Percentiles rank a stretch among this genome's conserved stretches.
These are phyloP conservation scores for Sturnus vulgaris DNA, from an alignment of 2,113 vertebrate species.

Conservation along the genomic window DNA sequence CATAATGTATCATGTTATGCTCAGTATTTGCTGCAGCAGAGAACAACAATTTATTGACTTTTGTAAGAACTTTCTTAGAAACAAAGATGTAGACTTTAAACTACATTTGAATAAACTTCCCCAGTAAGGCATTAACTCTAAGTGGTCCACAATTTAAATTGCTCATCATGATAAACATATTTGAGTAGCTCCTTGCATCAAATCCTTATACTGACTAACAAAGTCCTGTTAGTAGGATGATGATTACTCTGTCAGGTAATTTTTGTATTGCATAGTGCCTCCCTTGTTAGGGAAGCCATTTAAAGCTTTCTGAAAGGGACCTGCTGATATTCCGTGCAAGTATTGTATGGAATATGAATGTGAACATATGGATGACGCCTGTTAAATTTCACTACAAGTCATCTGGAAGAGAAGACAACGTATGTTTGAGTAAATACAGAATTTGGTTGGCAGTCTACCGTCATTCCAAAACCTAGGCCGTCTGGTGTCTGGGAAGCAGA, in stretches of 20 bases:
- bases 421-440: constrained; percentile 58
- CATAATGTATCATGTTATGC: not conserved
- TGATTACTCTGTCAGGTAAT: not conserved
- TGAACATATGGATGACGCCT: constrained; percentile 48
- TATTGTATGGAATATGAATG: constrained; percentile 56
- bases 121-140: constrained; percentile 12
- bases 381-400: constrained; percentile 58
- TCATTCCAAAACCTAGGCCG: constrained; percentile 38
- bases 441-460: constrained; percentile 51
- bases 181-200: not conserved
- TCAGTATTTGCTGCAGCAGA: constrained; percentile 16
- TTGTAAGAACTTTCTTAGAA: constrained; percentile 4
- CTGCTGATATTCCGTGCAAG: constrained; percentile 12
- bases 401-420: constrained; percentile 52
- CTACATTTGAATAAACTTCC: not conserved
- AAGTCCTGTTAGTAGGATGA: not conserved
- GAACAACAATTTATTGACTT: constrained; percentile 37
- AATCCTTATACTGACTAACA: not conserved
- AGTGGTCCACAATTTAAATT: not conserved
- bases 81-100: constrained; percentile 13
- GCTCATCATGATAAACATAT: not conserved
- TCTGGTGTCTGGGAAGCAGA: constrained; percentile 14
- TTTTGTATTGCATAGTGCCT: not conserved
- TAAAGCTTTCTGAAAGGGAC: constrained; percentile 3
- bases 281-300: not conserved